These are phyloP conservation scores for Premnoplex brunnescens DNA, from an alignment of 2,797 vertebrate genomes.

Conservation along the genomic window DNA sequence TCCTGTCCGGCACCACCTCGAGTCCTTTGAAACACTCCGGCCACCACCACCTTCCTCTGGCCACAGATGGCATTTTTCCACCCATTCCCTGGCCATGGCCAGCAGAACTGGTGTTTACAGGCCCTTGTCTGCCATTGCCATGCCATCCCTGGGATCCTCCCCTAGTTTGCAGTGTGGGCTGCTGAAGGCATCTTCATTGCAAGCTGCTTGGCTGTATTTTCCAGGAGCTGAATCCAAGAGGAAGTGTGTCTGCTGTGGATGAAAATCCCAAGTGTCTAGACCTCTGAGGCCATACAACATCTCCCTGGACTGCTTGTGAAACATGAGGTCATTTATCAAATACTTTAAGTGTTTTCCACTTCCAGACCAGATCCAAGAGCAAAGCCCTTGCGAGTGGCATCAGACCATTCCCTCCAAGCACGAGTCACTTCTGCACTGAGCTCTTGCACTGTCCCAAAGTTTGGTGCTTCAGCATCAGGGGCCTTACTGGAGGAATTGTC, in stretches of 20 bases:
- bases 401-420: background rate
- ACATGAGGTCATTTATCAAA: background rate
- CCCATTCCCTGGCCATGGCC: background rate
- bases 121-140: background rate
- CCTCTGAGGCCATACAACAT: background rate
- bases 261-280: background rate
- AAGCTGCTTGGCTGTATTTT: background rate
- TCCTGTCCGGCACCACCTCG: background rate
- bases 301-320: background rate
- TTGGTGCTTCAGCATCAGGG: background rate
- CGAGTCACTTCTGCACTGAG: background rate
- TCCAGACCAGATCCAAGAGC: background rate
- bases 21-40: background rate
- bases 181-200: background rate
- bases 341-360: background rate
- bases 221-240: background rate
- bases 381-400: background rate
- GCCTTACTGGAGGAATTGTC: background rate
- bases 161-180: rapidly evolving
- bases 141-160: background rate
- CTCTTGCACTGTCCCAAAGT: background rate
- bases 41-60: background rate
- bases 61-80: background rate
- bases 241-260: background rate
- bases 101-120: background rate